phyloP scores from a whole-genome alignment of 2,888 invertebrate species.

The Ormia ochracea region DNA sequence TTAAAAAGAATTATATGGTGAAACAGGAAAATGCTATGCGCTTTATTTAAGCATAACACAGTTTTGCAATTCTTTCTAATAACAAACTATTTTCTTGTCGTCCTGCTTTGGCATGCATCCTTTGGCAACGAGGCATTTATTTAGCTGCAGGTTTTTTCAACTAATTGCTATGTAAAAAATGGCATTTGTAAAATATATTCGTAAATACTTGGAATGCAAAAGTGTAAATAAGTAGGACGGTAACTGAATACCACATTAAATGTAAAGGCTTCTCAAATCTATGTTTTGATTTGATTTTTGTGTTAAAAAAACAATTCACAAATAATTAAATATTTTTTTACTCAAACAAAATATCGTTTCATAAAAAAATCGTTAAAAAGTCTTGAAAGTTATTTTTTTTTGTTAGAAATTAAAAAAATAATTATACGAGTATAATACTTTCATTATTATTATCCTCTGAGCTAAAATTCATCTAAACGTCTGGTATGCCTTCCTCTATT shows the following conservation, averaged over 20 bases:
- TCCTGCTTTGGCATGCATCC: not conserved
- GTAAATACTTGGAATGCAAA: no score
- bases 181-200: not conserved
- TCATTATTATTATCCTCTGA: not conserved
- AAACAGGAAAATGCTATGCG: slow-evolving; percentile 10
- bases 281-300: no score
- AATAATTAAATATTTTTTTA: no score
- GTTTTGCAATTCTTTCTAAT: not conserved
- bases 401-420: no score
- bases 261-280: no score
- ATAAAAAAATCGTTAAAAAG: no score
- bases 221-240: no score
- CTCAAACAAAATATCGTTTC: no score
- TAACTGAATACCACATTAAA: no score
- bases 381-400: no score
- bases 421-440: no score
- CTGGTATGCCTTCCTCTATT: not conserved
- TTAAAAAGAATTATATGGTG: not conserved
- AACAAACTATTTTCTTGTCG: slow-evolving; percentile 20
- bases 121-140: not conserved
- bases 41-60: slow-evolving; percentile 23
- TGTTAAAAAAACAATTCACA: no score
- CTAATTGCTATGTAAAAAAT: not conserved
- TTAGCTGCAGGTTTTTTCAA: not conserved
- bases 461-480: not conserved